Evolutionary conservation across 2,888 invertebrate species (phyloP), one percentile per base, ranked within the genome.

Genomic region (Nomada fabriciana): DNA sequence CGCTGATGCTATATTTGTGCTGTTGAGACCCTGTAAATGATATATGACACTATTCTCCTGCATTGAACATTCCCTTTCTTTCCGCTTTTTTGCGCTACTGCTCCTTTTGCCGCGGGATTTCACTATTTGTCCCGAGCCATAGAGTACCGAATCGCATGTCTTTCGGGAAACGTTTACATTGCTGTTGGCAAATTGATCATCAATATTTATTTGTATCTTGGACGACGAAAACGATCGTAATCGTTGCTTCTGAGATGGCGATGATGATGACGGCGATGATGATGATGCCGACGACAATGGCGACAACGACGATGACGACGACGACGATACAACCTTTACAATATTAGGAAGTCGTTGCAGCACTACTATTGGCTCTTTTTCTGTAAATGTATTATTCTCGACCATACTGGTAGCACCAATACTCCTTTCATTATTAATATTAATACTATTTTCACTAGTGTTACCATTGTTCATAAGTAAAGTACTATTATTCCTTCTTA

Each of bases 361-460:
- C 11, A 78, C 23, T n/a, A 80, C 72, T 13, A 80, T n/a, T 18
- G 80, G 80, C 43, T 55, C 13, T 25, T 78, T 73, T 7, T 65
- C 57, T 15, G 25, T n/a, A 36, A 43, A 18, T 18, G 25, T 29
- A 50, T 76, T 20, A n/a, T 13, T 50, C 43, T 13, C 36, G 7
- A 60, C 13, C 3, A 15, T 50, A 18, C 4, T 36, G 36, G 5
- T 36, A 36, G 7, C 36, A 36, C 36, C 36, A 36, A 36, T 36
- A 36, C 36, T 36, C 7, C 36, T 36, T 36, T 36, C 36, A 36
- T 36, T 36, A 36, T 7, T 36, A 36, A 36, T 7, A 36, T 36
- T 36, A 36, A 36, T 36, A 36, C 36, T 36, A 0, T 36, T 7
- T 36, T 36, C 36, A 36, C 36, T 36, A 36, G 36, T 0, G 36